Conservation (phyloP, 2,888 invertebrate species). For the Tinea semifulvella region DNA sequence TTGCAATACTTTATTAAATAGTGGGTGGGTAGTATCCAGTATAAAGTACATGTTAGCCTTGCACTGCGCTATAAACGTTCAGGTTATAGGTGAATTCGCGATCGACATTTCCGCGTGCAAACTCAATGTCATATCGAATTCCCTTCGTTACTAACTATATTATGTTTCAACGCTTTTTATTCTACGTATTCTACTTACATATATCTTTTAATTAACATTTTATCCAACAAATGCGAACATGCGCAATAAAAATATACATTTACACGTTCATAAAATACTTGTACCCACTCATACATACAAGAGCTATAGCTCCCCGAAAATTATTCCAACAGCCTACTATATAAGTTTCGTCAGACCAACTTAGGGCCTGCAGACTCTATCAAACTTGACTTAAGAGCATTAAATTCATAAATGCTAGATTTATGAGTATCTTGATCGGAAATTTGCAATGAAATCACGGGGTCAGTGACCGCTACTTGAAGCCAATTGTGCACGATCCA, state of each 20-base stretch:
- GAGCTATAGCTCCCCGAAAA: background rate
- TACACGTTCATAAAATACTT: slow-evolving; percentile 2
- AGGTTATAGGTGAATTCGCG: slow-evolving; percentile 15
- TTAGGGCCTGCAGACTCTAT: background rate
- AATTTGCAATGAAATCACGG: slow-evolving; percentile 10
- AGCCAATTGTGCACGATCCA: slow-evolving; percentile 1
- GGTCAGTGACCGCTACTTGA: slow-evolving; percentile 10
- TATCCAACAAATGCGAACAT: background rate
- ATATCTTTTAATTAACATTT: no score
- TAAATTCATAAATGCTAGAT: slow-evolving; percentile 13
- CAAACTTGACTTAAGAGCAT: no score
- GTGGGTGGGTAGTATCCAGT: no score
- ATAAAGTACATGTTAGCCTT: slow-evolving; percentile 9
- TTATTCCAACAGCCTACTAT: background rate
- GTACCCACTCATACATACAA: background rate
- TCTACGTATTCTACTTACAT: no score
- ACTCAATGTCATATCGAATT: slow-evolving; percentile 10
- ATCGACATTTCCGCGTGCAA: slow-evolving; percentile 13
- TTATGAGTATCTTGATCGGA: slow-evolving; percentile 7
- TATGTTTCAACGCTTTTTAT: no score
- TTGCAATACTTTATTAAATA: no score
- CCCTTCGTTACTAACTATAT: background rate
- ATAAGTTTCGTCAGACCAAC: background rate
- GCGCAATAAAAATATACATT: background rate
- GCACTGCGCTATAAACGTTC: background rate